Base-by-base conservation (phyloP, 1,140 invertebrate species). In the Thrips palmi region DNA sequence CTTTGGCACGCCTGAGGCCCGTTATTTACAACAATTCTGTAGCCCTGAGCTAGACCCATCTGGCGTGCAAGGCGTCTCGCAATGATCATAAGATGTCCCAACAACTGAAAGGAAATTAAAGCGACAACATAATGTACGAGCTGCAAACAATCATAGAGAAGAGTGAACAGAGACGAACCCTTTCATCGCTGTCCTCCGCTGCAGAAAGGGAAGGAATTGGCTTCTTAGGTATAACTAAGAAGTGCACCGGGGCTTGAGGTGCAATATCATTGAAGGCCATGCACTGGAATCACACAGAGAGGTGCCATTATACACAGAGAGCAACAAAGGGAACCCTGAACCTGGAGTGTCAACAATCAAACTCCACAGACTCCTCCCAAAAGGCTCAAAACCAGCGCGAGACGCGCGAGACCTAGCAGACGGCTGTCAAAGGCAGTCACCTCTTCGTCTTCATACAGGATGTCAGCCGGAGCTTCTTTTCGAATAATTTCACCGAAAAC, bases 401-500 rank as follows among this genome's bases (percentile, higher is more conserved):
- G n/a, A n/a, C n/a, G n/a, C n/a, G n/a, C n/a, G n/a, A n/a, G n/a
- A n/a, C n/a, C n/a, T n/a, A n/a, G n/a, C n/a, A n/a, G n/a, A n/a
- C n/a, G n/a, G n/a, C n/a, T n/a, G n/a, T n/a, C n/a, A n/a, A n/a
- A n/a, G n/a, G n/a, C n/a, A n/a, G n/a, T n/a, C n/a, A n/a, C n/a
- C n/a, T n/a, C n/a, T 25, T 92, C 80, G 58, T 97, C 91, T 64
- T 97, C 88, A 51, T 89, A 85, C 45, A 96, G 78, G 46, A 97
- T 89, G 34, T 84, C 80, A 38, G 86, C 87, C 3, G 91, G 88
- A 43, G 98, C 96, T 62, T 89, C 79, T 57, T 86, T 84, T 21
- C 85, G 68, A 23, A 97, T 56, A 53, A 98, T 98, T 65, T 92
- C 94, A 1, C 78, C 78, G 54, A 98, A 98, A 52, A 98, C 94